Conservation (phyloP, 2,113 vertebrate genomes). For the Columbina picui region DNA sequence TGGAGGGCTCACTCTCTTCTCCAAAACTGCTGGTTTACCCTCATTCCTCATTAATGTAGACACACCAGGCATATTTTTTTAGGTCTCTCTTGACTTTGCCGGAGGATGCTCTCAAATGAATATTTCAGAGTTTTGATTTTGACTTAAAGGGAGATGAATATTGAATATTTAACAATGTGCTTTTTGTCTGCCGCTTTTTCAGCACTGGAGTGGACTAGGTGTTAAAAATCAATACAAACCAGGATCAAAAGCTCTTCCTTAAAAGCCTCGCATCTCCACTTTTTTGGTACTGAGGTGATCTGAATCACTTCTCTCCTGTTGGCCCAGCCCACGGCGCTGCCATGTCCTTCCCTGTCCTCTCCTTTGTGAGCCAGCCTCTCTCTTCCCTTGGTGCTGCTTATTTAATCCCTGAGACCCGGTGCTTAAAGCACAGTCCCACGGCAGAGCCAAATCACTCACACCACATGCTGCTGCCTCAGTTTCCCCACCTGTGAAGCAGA, state of each 20-base stretch:
- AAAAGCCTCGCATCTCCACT: not conserved
- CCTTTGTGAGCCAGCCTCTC: not conserved
- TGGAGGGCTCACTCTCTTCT: not conserved
- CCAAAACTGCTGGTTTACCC: not conserved
- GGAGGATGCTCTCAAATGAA: constrained; percentile 17
- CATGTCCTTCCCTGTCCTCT: not conserved
- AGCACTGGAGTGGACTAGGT: not conserved
- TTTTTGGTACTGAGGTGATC: not conserved
- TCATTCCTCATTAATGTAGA: not conserved
- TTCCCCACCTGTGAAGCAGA: not conserved
- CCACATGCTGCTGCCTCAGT: not conserved
- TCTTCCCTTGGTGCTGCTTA: not conserved
- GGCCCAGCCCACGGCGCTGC: not conserved
- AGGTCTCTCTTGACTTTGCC: constrained; percentile 44
- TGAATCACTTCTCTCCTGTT: not conserved
- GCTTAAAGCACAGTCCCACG: not conserved
- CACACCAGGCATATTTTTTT: not conserved
- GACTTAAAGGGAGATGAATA: constrained; percentile 7
- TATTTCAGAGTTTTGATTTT: constrained; percentile 51
- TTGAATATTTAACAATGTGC: constrained; percentile 10
- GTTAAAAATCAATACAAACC: not conserved
- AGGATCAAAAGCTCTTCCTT: not conserved
- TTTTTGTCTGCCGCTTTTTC: not conserved
- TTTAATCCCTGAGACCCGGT: not conserved
- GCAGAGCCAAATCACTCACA: not conserved